phyloP scores from a whole-genome alignment of 1,140 invertebrate genomes.

The Schlechtendalia chinensis region DNA sequence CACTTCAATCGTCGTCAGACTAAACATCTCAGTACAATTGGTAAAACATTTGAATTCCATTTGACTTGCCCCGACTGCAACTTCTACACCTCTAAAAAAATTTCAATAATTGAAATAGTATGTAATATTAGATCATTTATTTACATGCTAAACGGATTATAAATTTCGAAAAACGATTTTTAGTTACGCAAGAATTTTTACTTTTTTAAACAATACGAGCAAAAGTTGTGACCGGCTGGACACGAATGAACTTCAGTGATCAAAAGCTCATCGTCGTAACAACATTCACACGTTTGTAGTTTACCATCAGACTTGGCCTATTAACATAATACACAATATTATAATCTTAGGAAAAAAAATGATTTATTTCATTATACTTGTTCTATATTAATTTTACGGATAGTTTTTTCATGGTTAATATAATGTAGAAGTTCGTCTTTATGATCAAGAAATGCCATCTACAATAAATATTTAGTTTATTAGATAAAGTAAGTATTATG shows the following conservation, averaged over 20 bases:
- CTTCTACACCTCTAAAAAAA: slow-evolving; percentile 28
- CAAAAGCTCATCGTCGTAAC: slow-evolving; percentile 26
- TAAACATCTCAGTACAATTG: slow-evolving; percentile 16
- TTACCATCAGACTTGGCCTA: slow-evolving; percentile 25
- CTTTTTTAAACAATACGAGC: slow-evolving; percentile 22
- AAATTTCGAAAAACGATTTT: neutral
- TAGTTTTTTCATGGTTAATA: neutral
- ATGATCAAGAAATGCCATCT: slow-evolving; percentile 21
- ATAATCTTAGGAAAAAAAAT: neutral
- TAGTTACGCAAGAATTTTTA: too few relatives aligned
- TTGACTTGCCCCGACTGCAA: slow-evolving; percentile 13
- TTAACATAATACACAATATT: neutral
- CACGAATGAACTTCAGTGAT: neutral
- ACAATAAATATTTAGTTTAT: neutral
- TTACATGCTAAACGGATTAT: too few relatives aligned
- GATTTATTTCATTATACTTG: slow-evolving; percentile 1
- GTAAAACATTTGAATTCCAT: slow-evolving; percentile 18
- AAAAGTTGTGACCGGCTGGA: slow-evolving; percentile 2
- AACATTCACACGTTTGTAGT: neutral
- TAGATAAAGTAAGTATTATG: neutral
- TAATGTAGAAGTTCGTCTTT: slow-evolving; percentile 15
- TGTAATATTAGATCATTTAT: neutral
- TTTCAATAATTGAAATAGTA: too few relatives aligned
- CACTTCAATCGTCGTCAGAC: slow-evolving; percentile 12
- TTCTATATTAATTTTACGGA: neutral